Conservation (phyloP, 2,888 invertebrate genomes). For the Chrysolina americana region DNA sequence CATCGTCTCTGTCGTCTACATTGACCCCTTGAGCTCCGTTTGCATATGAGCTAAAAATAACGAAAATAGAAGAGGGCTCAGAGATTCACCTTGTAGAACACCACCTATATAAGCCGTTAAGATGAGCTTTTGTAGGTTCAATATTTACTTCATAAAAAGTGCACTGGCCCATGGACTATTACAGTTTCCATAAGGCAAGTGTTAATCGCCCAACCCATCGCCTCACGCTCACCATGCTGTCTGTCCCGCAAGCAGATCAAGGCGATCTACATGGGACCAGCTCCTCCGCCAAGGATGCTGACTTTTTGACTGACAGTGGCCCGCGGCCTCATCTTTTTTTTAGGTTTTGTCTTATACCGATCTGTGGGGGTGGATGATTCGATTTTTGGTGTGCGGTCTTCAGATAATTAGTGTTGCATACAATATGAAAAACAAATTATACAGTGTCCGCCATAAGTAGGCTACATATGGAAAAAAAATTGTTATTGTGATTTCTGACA, state of each 20-base stretch:
- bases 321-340: neutral
- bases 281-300: slow-evolving; percentile 50
- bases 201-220: slow-evolving; percentile 27
- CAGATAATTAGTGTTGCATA: too few relatives aligned
- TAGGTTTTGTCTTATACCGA: neutral
- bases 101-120: too few relatives aligned
- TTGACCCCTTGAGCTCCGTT: too few relatives aligned
- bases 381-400: neutral
- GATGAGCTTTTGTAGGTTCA: too few relatives aligned
- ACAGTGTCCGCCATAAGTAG: too few relatives aligned
- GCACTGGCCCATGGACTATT: neutral
- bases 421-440: too few relatives aligned
- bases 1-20: too few relatives aligned
- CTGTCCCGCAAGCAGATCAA: slow-evolving; percentile 50
- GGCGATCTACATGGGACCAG: slow-evolving; percentile 51
- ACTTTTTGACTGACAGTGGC: slow-evolving; percentile 20
- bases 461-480: too few relatives aligned
- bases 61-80: too few relatives aligned
- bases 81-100: too few relatives aligned
- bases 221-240: slow-evolving; percentile 45
- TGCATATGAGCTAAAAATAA: too few relatives aligned
- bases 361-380: slow-evolving; percentile 11
- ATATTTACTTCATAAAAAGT: neutral
- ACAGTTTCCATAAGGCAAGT: slow-evolving; percentile 5
- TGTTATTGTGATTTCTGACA: too few relatives aligned